Conservation (phyloP, 2,888 invertebrate species). For the Lissocephala sabroskyi region DNA sequence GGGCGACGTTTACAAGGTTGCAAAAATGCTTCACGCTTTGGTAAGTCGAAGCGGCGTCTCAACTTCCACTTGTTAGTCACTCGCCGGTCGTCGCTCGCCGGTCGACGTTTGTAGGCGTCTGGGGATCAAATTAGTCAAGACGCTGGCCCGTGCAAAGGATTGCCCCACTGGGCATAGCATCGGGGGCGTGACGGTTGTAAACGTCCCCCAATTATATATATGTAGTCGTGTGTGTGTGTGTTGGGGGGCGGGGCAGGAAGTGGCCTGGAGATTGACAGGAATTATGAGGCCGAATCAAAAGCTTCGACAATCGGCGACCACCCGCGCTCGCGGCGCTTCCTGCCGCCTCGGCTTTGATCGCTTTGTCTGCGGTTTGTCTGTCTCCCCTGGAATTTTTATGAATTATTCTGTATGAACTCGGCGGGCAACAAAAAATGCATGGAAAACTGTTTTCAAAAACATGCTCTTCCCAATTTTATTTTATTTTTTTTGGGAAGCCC, state of each 20-base stretch:
- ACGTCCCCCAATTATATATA: too few species aligned
- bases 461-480: slow-evolving; percentile 10
- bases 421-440: slow-evolving; percentile 20
- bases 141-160: slow-evolving; percentile 14
- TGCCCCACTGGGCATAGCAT: background rate
- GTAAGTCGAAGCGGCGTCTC: slow-evolving; percentile 43
- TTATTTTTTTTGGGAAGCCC: slow-evolving; percentile 12
- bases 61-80: too few species aligned
- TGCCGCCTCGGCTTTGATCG: too few species aligned
- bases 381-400: slow-evolving; percentile 51
- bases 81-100: too few species aligned
- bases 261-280: too few species aligned
- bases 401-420: slow-evolving; percentile 38
- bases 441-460: slow-evolving; percentile 40
- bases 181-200: background rate
- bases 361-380: too few species aligned
- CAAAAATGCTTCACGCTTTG: slow-evolving; percentile 50
- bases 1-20: slow-evolving; percentile 47
- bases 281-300: too few species aligned
- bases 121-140: slow-evolving; percentile 56
- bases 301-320: too few species aligned
- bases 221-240: too few species aligned
- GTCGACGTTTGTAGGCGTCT: too few species aligned
- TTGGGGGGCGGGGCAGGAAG: too few species aligned
- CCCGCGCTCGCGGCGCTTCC: too few species aligned